Percentiles rank a stretch among this genome's conserved stretches.
Evolutionary conservation across 2,113 vertebrate species (phyloP).

Genomic region (Hydropotes inermis): DNA sequence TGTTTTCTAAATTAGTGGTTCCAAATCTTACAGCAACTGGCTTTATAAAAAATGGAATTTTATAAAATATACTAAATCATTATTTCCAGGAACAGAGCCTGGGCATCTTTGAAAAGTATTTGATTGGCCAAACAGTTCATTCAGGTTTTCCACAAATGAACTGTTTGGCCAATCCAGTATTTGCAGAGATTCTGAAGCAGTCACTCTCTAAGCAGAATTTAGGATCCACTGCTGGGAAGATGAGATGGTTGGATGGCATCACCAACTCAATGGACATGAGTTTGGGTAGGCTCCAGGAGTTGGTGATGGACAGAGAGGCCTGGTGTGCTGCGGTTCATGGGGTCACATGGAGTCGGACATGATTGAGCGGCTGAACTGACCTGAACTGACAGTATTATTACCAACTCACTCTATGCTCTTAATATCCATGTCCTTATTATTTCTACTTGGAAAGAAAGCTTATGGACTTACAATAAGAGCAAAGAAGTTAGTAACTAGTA

Average conservation of each 20-base stretch:
- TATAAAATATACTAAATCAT: background rate
- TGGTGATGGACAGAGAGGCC: too few relatives aligned
- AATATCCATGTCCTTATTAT: background rate
- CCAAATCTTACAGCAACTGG: background rate
- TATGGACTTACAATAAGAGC: background rate
- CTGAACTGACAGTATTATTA: background rate
- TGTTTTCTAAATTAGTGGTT: constrained; percentile 20
- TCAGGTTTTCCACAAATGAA: too few relatives aligned
- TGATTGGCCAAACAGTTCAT: too few relatives aligned
- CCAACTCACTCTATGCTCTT: background rate
- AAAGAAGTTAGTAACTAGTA: background rate
- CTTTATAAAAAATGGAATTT: background rate
- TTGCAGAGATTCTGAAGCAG: background rate
- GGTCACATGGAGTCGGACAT: too few relatives aligned
- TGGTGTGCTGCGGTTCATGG: too few relatives aligned
- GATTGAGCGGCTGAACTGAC: too few relatives aligned
- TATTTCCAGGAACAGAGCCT: background rate
- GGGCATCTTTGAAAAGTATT: background rate
- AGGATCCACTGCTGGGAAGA: background rate
- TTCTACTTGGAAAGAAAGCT: background rate
- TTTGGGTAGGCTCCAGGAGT: too few relatives aligned
- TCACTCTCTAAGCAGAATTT: background rate
- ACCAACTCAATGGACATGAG: too few relatives aligned
- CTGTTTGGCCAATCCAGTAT: too few relatives aligned
- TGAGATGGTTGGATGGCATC: too few relatives aligned